Conservation (phyloP, 2,797 vertebrate species). For the Mionectes olivaceus region DNA sequence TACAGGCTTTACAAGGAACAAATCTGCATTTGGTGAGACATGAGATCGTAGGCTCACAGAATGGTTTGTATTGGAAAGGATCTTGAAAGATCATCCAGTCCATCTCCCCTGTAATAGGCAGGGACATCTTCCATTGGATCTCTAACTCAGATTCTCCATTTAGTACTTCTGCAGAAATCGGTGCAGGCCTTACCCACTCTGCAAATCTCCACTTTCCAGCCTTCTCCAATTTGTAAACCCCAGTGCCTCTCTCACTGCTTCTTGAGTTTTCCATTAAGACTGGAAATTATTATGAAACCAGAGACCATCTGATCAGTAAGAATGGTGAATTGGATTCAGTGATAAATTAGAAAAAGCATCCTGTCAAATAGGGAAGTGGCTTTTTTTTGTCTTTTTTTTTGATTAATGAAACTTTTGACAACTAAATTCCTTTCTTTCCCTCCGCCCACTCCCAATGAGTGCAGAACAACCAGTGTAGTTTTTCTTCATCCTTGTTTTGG, state of each 20-base stretch:
- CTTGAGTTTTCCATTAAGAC: background rate
- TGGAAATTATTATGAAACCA: background rate
- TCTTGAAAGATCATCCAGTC: background rate
- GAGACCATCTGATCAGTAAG: background rate
- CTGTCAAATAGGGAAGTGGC: background rate
- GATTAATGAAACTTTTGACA: background rate
- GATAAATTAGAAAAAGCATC: background rate
- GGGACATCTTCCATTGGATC: background rate
- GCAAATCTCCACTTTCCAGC: background rate
- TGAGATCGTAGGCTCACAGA: background rate
- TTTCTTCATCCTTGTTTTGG: background rate
- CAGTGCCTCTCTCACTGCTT: background rate
- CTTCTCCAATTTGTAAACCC: background rate
- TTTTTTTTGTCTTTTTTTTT: background rate
- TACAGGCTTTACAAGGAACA: background rate
- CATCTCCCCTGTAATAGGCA: fast-evolving
- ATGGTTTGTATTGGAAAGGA: background rate
- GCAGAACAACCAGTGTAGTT: background rate
- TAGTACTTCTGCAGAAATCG: background rate
- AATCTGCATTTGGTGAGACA: background rate
- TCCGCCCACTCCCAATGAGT: background rate
- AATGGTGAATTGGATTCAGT: background rate
- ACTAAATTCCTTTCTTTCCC: background rate
- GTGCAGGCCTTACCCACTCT: background rate
- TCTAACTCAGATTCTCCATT: background rate